Base-by-base conservation (phyloP, 1,140 invertebrate species). In the Procambarus virginalis region DNA sequence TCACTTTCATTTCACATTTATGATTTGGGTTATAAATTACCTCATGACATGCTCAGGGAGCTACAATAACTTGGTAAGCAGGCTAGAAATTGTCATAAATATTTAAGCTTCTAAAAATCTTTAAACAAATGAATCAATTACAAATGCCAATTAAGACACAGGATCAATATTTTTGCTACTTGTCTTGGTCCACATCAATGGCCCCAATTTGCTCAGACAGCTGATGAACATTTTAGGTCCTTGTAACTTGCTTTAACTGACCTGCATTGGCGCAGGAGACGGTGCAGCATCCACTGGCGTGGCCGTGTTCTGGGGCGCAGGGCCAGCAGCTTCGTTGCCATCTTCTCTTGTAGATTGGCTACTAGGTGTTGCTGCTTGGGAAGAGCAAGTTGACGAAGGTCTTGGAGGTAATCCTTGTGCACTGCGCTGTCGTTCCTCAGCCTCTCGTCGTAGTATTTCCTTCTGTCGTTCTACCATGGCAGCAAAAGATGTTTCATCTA, bases 401-500 rank as follows among this genome's bases (percentile, higher is more conserved):
- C 86, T 78, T 2, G 89, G 82, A 6, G 85, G 78, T 14, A 83
- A 81, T 46, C 89, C 85, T 68, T 88, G 91, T 34, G 84, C 55
- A 12, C 75, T 70, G 2, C 91, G 79, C 76, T 92, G 91, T 6
- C 91, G 79, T 46, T 92, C 92, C 68, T 92, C 92, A 2, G 80
- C 83, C 84, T 92, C 92, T 9, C 89, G 70, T 22, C 90, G 77
- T n/a, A 92, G 60, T 10, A 91, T 77, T 48, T 92, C 92, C 73
- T 90, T 92, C 81, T 92, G 91, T 5, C 90, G 75, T 77, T 92
- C 90, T 49, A 92, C 92, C 89, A 92, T 91, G 9, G 64, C 48
- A 9, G 79, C 79, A 68, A 92, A 92, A n/a, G 87, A 92, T 12
- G 82, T 76, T 91, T 90, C 92, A 48, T 91, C 92, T 73, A 90